These are phyloP conservation scores for Agapostemon virescens DNA, from an alignment of 2,888 invertebrate species.

Conservation along the genomic window DNA sequence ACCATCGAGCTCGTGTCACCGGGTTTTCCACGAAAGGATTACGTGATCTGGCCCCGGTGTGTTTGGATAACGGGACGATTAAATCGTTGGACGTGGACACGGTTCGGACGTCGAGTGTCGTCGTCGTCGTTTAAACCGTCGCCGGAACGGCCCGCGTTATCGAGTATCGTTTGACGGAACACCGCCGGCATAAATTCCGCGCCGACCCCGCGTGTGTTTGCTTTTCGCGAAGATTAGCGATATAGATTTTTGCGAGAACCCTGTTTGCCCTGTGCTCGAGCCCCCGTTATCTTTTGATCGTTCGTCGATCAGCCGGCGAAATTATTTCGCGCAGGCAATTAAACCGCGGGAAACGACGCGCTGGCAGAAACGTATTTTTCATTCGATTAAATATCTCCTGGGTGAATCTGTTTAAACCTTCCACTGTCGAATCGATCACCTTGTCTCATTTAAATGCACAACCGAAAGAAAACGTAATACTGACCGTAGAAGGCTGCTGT, in stretches of 20 bases:
- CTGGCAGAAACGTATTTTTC: background rate
- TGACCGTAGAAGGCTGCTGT: no score
- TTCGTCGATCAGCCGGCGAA: background rate
- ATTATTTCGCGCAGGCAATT: background rate
- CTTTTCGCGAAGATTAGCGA: background rate
- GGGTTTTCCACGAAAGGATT: slow-evolving; percentile 52
- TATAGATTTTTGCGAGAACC: background rate
- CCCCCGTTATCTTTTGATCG: background rate
- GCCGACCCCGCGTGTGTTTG: background rate
- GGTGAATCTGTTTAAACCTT: no score
- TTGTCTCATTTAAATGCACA: no score
- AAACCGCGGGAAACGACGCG: no score
- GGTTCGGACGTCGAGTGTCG: background rate
- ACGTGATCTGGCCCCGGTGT: slow-evolving; percentile 44
- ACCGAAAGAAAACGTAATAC: no score
- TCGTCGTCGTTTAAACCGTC: background rate
- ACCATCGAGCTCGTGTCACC: background rate
- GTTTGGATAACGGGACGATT: slow-evolving; percentile 53
- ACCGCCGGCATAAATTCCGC: background rate
- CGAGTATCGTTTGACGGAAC: background rate
- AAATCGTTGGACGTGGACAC: slow-evolving; percentile 29
- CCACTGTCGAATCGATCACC: no score
- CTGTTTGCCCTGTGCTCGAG: slow-evolving; percentile 2
- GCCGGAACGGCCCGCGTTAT: background rate
- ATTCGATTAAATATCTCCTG: background rate